Percentiles rank a stretch among this genome's conserved stretches.
These are phyloP conservation scores for Noctua pronuba DNA, from an alignment of 2,888 invertebrate species.

Conservation along the genomic window DNA sequence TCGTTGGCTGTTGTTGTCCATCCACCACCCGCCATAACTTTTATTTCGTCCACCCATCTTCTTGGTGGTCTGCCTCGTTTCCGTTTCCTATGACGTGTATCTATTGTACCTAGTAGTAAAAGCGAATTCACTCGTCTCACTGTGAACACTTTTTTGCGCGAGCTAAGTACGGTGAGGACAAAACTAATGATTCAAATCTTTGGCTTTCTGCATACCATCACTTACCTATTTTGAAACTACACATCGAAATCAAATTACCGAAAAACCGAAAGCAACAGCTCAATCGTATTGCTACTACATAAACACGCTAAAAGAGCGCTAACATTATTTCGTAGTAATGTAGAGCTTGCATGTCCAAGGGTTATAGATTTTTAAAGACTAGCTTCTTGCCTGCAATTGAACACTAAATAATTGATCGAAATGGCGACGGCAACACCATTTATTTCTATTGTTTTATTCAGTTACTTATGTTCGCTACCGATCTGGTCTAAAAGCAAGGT, in stretches of 20 bases:
- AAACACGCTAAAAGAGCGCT: conserved; percentile 21
- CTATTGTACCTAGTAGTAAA: neutral
- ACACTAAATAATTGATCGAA: neutral
- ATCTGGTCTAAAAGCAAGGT: neutral
- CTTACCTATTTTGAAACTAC: conserved; percentile 26
- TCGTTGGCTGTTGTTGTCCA: too few relatives aligned
- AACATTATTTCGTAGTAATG: neutral
- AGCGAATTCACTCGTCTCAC: neutral
- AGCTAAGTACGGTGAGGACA: neutral
- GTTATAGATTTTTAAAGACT: conserved; percentile 24
- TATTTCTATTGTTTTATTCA: conserved; percentile 11
- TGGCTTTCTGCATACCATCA: neutral
- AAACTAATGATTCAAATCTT: neutral
- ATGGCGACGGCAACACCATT: neutral
- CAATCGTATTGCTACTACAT: conserved; percentile 32
- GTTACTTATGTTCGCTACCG: neutral
- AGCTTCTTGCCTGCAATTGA: conserved; percentile 7
- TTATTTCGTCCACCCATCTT: too few relatives aligned
- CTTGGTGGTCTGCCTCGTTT: too few relatives aligned
- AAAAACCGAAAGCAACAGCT: conserved; percentile 24
- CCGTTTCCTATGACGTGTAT: neutral
- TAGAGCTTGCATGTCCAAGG: conserved; percentile 37
- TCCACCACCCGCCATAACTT: too few relatives aligned
- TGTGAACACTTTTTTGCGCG: neutral
- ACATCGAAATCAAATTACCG: conserved; percentile 12